Evolutionary conservation across 2,113 vertebrate species (phyloP).

Genomic region (Tupaia tana): DNA sequence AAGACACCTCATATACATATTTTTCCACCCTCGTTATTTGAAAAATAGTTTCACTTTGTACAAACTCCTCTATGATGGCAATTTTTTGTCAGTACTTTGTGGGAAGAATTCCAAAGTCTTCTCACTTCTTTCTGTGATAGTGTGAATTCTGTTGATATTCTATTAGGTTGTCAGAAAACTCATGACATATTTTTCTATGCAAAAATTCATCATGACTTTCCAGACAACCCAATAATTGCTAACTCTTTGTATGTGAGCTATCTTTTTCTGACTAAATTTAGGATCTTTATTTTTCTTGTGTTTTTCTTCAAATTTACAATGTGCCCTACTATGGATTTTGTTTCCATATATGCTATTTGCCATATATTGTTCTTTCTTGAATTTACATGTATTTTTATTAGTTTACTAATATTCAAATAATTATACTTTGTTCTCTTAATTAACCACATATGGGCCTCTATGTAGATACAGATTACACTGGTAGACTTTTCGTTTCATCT

Average conservation of each 20-base stretch:
- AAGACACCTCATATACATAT: too few relatives aligned
- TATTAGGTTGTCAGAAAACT: too few relatives aligned
- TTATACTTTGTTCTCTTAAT: not conserved
- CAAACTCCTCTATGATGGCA: too few relatives aligned
- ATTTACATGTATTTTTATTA: not conserved
- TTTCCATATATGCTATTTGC: not conserved
- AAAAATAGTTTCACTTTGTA: too few relatives aligned
- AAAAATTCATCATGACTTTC: too few relatives aligned
- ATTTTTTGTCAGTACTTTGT: too few relatives aligned
- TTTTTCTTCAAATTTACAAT: not conserved
- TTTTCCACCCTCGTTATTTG: too few relatives aligned
- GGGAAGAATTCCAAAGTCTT: too few relatives aligned
- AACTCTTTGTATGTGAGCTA: not conserved
- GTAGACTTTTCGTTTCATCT: not conserved
- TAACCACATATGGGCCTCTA: not conserved
- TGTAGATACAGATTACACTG: not conserved
- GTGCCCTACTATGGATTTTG: not conserved
- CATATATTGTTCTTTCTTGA: not conserved
- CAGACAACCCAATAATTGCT: not conserved
- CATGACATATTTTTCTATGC: too few relatives aligned
- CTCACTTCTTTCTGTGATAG: too few relatives aligned
- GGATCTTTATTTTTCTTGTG: not conserved
- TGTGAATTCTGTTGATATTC: too few relatives aligned
- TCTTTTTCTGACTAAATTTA: not conserved
- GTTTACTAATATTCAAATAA: not conserved